These are phyloP conservation scores for Habrosyne pyritoides DNA, from an alignment of 2,888 invertebrate genomes.

Conservation along the genomic window DNA sequence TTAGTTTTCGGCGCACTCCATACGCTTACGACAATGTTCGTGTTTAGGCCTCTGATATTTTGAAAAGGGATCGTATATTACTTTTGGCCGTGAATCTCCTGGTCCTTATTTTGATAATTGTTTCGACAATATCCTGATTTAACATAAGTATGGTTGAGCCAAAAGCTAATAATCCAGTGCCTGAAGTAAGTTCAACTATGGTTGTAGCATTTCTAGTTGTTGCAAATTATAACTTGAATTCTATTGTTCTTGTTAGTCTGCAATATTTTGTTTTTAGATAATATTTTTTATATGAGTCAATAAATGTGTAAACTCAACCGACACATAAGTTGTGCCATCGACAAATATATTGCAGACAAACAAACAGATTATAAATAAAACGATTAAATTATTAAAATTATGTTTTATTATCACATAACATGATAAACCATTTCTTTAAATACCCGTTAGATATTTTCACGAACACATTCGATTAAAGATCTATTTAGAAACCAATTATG, in stretches of 20 bases:
- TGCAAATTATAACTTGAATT: neutral
- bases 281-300: neutral
- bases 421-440: conserved; percentile 36
- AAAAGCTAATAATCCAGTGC: conserved; percentile 19
- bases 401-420: conserved; percentile 58
- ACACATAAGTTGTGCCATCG: neutral
- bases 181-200: neutral
- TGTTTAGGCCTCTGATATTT: no score
- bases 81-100: no score
- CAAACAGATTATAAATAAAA: conserved; percentile 29
- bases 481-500: conserved; percentile 9
- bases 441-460: conserved; percentile 8
- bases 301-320: neutral
- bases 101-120: neutral
- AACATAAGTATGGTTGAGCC: neutral
- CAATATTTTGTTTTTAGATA: neutral
- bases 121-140: neutral
- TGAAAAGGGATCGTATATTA: no score
- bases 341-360: neutral
- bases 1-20: no score
- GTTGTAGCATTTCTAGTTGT: neutral
- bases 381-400: conserved; percentile 33
- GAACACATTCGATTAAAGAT: conserved; percentile 5
- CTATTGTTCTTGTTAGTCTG: conserved; percentile 16
- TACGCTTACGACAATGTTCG: no score